Percentiles rank a stretch among this genome's conserved stretches.
Conservation (phyloP, 2,888 invertebrate species). For the Saturnia japonica region DNA sequence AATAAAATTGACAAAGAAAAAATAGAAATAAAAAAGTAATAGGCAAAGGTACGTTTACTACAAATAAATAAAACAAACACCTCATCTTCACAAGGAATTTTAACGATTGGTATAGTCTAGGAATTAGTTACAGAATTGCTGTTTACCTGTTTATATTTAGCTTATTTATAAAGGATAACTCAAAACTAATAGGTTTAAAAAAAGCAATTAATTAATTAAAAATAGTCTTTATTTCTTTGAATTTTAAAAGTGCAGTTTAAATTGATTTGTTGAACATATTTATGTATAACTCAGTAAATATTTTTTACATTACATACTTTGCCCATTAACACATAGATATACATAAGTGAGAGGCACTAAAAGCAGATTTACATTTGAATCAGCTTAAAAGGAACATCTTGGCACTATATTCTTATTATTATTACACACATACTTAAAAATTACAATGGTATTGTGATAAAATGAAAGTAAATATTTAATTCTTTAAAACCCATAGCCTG, state of each 20-base stretch:
- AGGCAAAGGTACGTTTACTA: too few relatives aligned
- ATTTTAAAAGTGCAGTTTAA: constrained; percentile 37
- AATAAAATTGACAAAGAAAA: too few relatives aligned
- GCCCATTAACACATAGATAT: constrained; percentile 21
- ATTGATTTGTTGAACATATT: constrained; percentile 36
- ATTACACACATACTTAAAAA: constrained; percentile 39
- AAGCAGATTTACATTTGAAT: constrained; percentile 30
- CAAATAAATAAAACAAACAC: too few relatives aligned
- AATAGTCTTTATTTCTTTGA: constrained; percentile 24
- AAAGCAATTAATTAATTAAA: constrained; percentile 26
- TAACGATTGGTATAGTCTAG: background rate
- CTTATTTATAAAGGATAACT: background rate
- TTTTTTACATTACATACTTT: constrained; percentile 20
- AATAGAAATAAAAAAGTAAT: too few relatives aligned
- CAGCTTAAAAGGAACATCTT: constrained; percentile 50
- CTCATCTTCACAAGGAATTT: too few relatives aligned
- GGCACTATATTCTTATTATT: constrained; percentile 59
- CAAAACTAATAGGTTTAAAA: constrained; percentile 18
- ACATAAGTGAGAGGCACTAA: constrained; percentile 25
- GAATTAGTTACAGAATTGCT: background rate
- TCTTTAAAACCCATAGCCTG: constrained; percentile 45
- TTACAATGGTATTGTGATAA: constrained; percentile 38
- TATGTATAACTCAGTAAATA: constrained; percentile 24
- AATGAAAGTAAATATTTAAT: constrained; percentile 44
- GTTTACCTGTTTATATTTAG: background rate